Evolutionary conservation across 1,140 invertebrate genomes (phyloP).

Genomic region (Vanessa atalanta): DNA sequence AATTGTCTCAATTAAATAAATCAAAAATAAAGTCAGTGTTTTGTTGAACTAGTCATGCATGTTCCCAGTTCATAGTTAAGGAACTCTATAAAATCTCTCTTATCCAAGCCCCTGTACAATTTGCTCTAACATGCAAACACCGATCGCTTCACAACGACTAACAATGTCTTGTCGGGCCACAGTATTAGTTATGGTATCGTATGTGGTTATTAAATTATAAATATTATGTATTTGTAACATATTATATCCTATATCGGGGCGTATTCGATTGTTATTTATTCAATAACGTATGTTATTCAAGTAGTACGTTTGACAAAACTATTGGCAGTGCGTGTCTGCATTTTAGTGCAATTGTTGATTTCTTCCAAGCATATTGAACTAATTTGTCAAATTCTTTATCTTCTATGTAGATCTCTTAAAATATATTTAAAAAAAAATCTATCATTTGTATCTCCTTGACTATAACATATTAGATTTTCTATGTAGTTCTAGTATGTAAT

Average conservation of each 20-base stretch:
- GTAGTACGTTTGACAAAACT: conserved; percentile 40
- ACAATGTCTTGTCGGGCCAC: conserved; percentile 77
- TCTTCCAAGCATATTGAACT: conserved; percentile 76
- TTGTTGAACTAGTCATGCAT: conserved; percentile 49
- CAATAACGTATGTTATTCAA: conserved; percentile 42
- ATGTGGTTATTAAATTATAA: conserved; percentile 72
- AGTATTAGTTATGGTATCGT: conserved; percentile 75
- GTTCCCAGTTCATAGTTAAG: conserved; percentile 39
- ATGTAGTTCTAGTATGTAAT: conserved; percentile 23
- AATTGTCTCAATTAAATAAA: neutral
- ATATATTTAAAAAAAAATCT: neutral
- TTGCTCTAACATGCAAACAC: conserved; percentile 83
- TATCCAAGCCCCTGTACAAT: conserved; percentile 68
- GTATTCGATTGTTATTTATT: conserved; percentile 50
- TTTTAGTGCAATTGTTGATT: conserved; percentile 80
- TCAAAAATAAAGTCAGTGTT: neutral
- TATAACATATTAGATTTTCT: conserved; percentile 14
- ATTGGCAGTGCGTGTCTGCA: conserved; percentile 81
- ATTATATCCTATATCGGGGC: conserved; percentile 69
- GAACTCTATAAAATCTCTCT: conserved; percentile 20
- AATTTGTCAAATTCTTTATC: conserved; percentile 54
- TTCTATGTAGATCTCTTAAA: conserved; percentile 17
- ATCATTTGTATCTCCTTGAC: conserved; percentile 15
- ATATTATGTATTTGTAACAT: conserved; percentile 76
- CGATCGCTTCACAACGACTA: conserved; percentile 81